Base-by-base conservation (phyloP, 2,888 invertebrate genomes). In the Zele albiditarsus region DNA sequence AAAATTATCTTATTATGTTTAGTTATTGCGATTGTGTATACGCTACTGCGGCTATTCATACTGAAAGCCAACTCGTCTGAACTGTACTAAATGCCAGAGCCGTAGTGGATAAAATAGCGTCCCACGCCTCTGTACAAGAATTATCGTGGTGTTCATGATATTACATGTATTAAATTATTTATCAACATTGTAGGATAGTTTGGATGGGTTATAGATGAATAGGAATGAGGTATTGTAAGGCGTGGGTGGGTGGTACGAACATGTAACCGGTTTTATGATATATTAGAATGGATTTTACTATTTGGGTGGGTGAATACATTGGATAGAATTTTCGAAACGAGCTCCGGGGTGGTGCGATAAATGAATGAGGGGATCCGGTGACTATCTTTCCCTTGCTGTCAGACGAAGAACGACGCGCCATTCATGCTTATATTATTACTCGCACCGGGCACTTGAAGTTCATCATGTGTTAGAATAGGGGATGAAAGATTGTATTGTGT, bases 31-130 rank as follows among this genome's bases (percentile, higher is more conserved):
- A 14, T 28, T 16, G 46, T 0, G 25, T 25, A 2, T 62, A 68
- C 68, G 46, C 31, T 33, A 38, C 68, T 74, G 68, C 46, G n/a
- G 66, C 67, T 66, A 75, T 71, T 71, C 71, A 66, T 66, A 75
- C 74, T 42, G 28, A 71, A 38, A 31, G 57, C 66, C 49, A 38
- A 67, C 49, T 66, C 31, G 65, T 38, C 60, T 23, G 63, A 66
- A 74, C 46, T 74, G 69, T 74, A 74, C 63, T 57, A 74, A 70
- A 74, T 74, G 62, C 57, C 74, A 70, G 75, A 66, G 71, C 71
- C 71, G 75, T 71, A 71, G 57, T 62, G 12, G 23, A 60, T 38
- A 38, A 53, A 57, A 42, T 33, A 16, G 23, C 25, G 14, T 46
- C 62, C 57, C 70, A 63, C 27, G 60, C 25, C 49, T 69, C 69